Base-by-base conservation (phyloP, 2,113 vertebrate genomes). In the Triplophysa siluroides region DNA sequence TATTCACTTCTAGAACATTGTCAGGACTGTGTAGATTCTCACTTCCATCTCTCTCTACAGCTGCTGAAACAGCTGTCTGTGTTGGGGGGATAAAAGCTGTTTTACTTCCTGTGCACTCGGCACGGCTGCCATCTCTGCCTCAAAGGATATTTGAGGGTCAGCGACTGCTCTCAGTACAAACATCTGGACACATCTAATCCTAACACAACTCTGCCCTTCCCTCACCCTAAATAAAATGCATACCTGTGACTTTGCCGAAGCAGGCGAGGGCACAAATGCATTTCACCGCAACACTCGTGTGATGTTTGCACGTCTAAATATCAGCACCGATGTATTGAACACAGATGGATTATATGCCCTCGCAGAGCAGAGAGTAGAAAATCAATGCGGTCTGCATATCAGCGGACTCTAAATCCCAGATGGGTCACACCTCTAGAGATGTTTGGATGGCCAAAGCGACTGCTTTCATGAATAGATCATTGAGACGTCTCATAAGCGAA, bases 51-150 rank as follows among this genome's bases (percentile, higher is more conserved):
- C n/a, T 84, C 67, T 69, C 47, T 79, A 80, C 85, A 87, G 79
- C 84, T 85, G 81, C 81, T 81, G 79, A 85, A 86, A 89, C 88
- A 87, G 83, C 85, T 87, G 76, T 72, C 66, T 70, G 52, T 13
- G 60, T 26, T 60, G 60, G 60, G 66, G 69, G 52, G 54, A 72
- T 83, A 52, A 85, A 68, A 70, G 76, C 23, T 45, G 16, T 69
- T 47, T 61, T 54, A 71, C 81, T 83, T 84, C 82, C 75, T 85
- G 58, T 82, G 50, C 56, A 78, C 80, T 66, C 80, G 76, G 78
- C 78, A 68, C 29, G 66, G 54, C 71, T 83, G 75, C 80, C 68
- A 73, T 70, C 76, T 71, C 75, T 43, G 38, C 24, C 83, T 81
- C 77, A 78, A 41, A 72, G 65, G 63, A 47, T 23, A 56, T 13